Conservation (phyloP, 2,113 vertebrate genomes). For the Brienomyrus longianalis region DNA sequence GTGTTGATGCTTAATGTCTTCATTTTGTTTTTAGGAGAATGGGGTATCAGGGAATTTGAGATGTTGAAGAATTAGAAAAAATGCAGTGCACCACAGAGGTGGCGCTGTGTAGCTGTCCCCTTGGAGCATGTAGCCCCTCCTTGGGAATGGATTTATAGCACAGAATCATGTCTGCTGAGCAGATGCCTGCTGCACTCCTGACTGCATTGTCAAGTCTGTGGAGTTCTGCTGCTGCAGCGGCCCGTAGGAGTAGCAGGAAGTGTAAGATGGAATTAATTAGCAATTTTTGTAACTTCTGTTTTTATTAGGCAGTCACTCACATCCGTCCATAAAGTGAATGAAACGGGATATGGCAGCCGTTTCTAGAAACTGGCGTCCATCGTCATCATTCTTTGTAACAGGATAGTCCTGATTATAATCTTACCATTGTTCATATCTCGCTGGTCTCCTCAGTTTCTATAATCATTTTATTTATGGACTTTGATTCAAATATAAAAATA, state of each 20-base stretch:
- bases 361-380: neutral
- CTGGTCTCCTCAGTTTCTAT: neutral
- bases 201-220: neutral
- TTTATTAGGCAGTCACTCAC: neutral
- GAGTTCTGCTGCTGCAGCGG: no score
- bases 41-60: neutral
- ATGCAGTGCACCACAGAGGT: neutral
- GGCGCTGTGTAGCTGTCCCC: neutral
- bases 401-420: neutral
- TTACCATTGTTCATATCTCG: neutral
- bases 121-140: neutral
- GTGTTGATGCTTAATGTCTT: neutral
- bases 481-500: neutral
- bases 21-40: neutral
- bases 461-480: neutral
- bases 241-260: neutral
- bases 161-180: neutral
- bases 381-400: neutral
- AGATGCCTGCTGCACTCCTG: neutral
- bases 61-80: neutral
- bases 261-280: neutral
- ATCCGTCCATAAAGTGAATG: neutral
- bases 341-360: neutral
- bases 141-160: neutral
- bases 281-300: neutral